Evolutionary conservation across 2,113 vertebrate species (phyloP), one percentile per base, ranked within the genome.

Genomic region (Emydocephalus ijimae): DNA sequence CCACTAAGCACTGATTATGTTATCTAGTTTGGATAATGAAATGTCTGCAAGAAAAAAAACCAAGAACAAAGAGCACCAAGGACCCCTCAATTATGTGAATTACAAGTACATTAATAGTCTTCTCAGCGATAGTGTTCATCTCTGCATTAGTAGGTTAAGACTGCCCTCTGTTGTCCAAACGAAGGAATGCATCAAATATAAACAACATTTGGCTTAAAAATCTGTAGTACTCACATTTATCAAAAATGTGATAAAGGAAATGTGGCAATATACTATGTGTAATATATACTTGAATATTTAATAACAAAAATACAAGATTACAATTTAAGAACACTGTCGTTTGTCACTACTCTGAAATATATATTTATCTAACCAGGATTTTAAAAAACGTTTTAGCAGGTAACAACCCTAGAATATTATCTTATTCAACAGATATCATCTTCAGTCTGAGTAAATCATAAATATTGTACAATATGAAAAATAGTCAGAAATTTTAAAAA

Each of bases 81-180:
- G 59, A 61, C 23, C 2, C 0, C 29, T 69, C 29, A 69, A 5
- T 69, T 95, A 92, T 0, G 0, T 89, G 91, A 93, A 21, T 94
- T 93, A 94, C 93, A 95, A 96, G 95, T 92, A 94, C 95, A 85
- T 85, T 91, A 96, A 96, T 90, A 87, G 91, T 88, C 94, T 97
- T 96, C 96, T 95, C 95, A 95, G 93, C 94, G 93, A 92, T 18
- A 14, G 24, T 10, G 26, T 43, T 90, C 29, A 92, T 21, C 24
- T 12, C 14, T 7, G 24, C 12, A 96, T 96, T 89, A 26, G n/a
- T 48, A 57, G 94, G 93, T 52, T 55, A 93, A 81, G 94, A 39
- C 94, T 97, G 95, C 95, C 96, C 95, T 95, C 96, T 96, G 50
- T 93, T 92, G 96, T 24, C 45, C 57, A 43, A 21, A 94, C 3